Evolutionary conservation across 64 coral and sea anemone genomes (phyloP).

Genomic region (Anthopleura sola): DNA sequence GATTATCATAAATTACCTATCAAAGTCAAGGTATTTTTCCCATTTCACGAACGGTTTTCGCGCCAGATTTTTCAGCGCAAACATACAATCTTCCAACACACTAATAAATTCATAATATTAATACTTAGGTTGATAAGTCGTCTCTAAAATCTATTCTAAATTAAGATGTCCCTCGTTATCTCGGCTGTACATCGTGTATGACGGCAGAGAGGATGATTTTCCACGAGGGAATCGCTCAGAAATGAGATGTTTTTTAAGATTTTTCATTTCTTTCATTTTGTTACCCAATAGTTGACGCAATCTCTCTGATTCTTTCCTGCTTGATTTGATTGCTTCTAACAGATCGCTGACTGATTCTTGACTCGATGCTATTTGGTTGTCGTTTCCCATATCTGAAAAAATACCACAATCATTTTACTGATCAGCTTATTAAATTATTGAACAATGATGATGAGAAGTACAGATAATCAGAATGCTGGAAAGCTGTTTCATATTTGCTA

Average conservation of each 20-base stretch:
- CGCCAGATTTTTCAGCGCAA: no score
- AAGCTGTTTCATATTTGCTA: no score
- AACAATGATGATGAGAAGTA: no score
- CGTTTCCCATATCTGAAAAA: slow-evolving; percentile 1
- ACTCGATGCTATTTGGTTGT: slow-evolving; percentile 11
- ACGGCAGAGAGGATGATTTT: not conserved
- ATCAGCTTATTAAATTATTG: no score
- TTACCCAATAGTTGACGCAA: slow-evolving; percentile 54
- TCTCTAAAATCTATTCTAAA: not conserved
- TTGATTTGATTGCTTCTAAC: slow-evolving; percentile 72
- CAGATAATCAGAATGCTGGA: no score
- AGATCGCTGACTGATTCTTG: slow-evolving; percentile 52
- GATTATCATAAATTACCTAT: no score
- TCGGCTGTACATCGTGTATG: not conserved
- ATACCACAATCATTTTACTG: not conserved
- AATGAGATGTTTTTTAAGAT: slow-evolving; percentile 53
- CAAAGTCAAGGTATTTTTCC: no score
- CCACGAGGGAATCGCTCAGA: slow-evolving; percentile 24
- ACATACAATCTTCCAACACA: no score
- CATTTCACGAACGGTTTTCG: no score
- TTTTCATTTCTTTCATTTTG: slow-evolving; percentile 89
- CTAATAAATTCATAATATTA: no score
- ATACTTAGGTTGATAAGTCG: no score
- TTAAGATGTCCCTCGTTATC: slow-evolving; percentile 13
- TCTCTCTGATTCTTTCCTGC: slow-evolving; percentile 72